Percentiles rank a stretch among this genome's conserved stretches.
phyloP scores from a whole-genome alignment of 2,797 vertebrate genomes.

The Ara ararauna region DNA sequence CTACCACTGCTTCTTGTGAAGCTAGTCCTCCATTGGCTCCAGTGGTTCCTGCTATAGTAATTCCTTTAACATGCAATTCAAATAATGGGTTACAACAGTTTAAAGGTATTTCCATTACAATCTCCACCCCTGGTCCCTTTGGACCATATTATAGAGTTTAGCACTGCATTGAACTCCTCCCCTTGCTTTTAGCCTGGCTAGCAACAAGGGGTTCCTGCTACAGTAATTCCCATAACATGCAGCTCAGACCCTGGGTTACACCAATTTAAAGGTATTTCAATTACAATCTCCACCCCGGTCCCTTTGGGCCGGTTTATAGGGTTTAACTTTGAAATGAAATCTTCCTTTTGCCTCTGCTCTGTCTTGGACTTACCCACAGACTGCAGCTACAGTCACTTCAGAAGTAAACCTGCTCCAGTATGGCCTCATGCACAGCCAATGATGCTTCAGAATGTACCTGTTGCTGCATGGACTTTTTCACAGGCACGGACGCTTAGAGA shows the following conservation, averaged over 20 bases:
- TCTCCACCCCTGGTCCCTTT: background rate
- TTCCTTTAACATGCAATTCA: background rate
- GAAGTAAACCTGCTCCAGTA: background rate
- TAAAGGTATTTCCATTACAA: background rate
- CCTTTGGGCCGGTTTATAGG: background rate
- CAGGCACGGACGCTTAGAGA: background rate
- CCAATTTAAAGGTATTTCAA: background rate
- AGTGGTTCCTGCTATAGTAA: background rate
- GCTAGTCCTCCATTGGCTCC: background rate
- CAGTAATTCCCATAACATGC: background rate
- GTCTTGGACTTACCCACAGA: background rate
- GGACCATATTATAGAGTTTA: background rate
- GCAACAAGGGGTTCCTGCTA: background rate
- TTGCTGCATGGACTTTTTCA: background rate
- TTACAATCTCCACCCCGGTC: background rate
- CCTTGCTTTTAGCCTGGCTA: background rate
- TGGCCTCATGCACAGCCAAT: background rate
- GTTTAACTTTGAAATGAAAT: background rate
- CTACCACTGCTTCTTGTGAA: background rate
- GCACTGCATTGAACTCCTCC: background rate
- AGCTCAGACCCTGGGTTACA: background rate
- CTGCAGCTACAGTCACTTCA: background rate
- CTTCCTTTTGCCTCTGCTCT: background rate
- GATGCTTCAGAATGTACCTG: background rate
- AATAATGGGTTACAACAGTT: background rate